phyloP scores from a whole-genome alignment of 2,113 vertebrate genomes.

The Lutjanus erythropterus region DNA sequence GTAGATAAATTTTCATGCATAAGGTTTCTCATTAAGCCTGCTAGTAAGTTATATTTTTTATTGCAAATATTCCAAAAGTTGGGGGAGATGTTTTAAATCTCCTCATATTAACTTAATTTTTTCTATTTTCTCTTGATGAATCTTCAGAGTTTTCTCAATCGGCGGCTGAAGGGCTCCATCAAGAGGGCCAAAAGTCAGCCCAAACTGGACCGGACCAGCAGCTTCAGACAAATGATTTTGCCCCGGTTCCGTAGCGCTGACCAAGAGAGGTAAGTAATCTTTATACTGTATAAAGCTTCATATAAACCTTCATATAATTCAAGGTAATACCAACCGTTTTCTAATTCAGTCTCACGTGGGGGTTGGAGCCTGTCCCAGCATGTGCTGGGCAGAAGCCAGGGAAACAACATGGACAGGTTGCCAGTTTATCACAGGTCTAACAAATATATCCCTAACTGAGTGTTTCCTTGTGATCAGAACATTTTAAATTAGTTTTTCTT shows the following conservation, averaged over 20 bases:
- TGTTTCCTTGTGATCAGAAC: neutral
- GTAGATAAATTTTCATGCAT: neutral
- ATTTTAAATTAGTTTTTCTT: neutral
- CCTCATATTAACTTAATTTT: neutral
- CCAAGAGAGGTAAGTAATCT: conserved; percentile 88
- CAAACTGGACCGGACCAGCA: conserved; percentile 96
- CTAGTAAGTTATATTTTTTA: neutral
- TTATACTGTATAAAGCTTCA: neutral
- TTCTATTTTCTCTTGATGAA: conserved; percentile 11
- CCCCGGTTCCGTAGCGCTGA: conserved; percentile 94
- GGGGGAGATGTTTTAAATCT: neutral
- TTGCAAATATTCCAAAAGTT: neutral
- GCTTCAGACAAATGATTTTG: conserved; percentile 95
- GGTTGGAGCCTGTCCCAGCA: neutral
- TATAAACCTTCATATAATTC: neutral
- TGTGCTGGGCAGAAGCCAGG: conserved; percentile 8
- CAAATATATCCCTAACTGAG: neutral
- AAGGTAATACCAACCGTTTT: neutral
- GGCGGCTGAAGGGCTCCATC: conserved; percentile 94
- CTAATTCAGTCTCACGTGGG: neutral
- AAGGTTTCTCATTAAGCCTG: neutral
- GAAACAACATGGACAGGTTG: neutral
- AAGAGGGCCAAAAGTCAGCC: conserved; percentile 96
- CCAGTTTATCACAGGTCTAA: conserved; percentile 8
- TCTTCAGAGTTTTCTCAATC: conserved; percentile 92